phyloP scores from a whole-genome alignment of 2,888 invertebrate genomes.

The Eristalis tenax region DNA sequence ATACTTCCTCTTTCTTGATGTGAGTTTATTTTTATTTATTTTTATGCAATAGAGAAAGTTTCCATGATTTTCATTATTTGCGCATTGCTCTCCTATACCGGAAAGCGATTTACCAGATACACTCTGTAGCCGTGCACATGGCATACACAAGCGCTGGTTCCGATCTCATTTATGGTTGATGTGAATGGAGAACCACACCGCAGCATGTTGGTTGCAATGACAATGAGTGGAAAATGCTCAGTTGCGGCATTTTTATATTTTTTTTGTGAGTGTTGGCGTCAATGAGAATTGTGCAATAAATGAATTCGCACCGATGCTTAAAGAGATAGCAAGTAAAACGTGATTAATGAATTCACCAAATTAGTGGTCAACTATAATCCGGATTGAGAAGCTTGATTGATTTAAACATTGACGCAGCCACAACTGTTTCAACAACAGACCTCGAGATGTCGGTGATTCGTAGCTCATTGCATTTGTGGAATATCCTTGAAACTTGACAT shows the following conservation, averaged over 20 bases:
- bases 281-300: slow-evolving; percentile 4
- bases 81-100: slow-evolving; percentile 45
- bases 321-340: not conserved
- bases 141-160: not conserved
- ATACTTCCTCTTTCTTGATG: slow-evolving; percentile 4
- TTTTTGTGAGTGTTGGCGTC: not conserved
- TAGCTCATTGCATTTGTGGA: not conserved
- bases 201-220: slow-evolving; percentile 18
- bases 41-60: slow-evolving; percentile 61
- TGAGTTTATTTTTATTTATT: slow-evolving; percentile 25
- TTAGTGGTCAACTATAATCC: not conserved
- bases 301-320: not conserved
- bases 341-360: not conserved
- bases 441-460: not conserved
- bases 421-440: too few species aligned
- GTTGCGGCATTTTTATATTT: not conserved
- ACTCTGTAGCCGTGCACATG: not conserved
- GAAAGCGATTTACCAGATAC: slow-evolving; percentile 37
- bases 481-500: not conserved
- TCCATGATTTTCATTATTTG: slow-evolving; percentile 31
- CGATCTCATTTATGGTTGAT: slow-evolving; percentile 24
- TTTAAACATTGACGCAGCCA: not conserved
- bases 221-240: slow-evolving; percentile 35
- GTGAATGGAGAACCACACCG: not conserved
- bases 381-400: not conserved